Evolutionary conservation across 2,888 invertebrate species (phyloP).

Genomic region (Synergus umbraculus): DNA sequence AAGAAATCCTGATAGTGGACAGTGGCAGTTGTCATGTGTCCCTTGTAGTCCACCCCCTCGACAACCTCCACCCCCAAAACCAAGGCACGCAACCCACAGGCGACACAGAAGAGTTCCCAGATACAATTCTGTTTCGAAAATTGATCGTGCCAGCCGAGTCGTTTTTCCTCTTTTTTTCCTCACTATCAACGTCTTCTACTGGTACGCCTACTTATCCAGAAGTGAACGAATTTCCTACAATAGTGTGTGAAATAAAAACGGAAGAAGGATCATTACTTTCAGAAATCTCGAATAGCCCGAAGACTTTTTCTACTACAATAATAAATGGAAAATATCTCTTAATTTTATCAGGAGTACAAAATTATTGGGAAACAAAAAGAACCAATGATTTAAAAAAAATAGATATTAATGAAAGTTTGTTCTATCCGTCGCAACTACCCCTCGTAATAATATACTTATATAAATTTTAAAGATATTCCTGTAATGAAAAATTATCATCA

Average conservation of each 20-base stretch:
- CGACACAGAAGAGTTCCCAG: conserved; percentile 80
- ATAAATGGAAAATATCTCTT: background rate
- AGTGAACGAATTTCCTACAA: conserved; percentile 79
- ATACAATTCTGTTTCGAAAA: conserved; percentile 89
- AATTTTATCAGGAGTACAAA: background rate
- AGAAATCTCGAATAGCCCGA: background rate
- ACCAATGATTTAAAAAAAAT: background rate
- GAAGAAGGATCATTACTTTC: background rate
- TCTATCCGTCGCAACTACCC: background rate
- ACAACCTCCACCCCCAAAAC: conserved; percentile 53
- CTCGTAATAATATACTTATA: background rate
- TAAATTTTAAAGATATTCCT: background rate
- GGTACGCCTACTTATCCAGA: conserved; percentile 85
- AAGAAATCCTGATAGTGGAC: conserved; percentile 56
- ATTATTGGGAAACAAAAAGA: background rate
- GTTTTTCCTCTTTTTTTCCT: conserved; percentile 88
- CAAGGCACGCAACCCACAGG: conserved; percentile 54
- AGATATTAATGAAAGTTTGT: background rate
- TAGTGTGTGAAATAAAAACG: background rate
- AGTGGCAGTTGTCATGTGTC: conserved; percentile 74
- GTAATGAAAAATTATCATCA: background rate
- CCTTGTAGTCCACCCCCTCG: conserved; percentile 72
- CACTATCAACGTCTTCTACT: conserved; percentile 88
- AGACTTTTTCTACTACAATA: conserved; percentile 16
- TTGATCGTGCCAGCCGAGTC: conserved; percentile 86